phyloP scores from a whole-genome alignment of 1,140 invertebrate genomes.

The Ditylenchus dipsaci region DNA sequence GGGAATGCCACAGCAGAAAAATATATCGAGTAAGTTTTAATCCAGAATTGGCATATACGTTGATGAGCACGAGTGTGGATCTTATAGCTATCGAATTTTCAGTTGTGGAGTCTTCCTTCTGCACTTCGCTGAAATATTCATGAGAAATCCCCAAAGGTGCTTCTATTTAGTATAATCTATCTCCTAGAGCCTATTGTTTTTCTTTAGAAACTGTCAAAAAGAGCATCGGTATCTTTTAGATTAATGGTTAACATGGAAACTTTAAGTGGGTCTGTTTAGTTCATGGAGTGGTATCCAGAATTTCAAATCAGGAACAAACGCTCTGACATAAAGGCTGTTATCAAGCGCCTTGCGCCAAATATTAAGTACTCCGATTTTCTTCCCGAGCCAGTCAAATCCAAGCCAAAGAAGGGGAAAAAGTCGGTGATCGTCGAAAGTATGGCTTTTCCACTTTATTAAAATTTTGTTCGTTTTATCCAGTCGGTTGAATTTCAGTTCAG shows the following conservation, averaged over 20 bases:
- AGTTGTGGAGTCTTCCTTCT: slow-evolving; percentile 85
- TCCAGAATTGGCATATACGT: too few species aligned
- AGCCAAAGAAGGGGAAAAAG: not conserved
- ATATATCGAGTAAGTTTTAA: slow-evolving; percentile 71
- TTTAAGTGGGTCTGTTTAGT: not conserved
- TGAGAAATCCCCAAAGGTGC: slow-evolving; percentile 59
- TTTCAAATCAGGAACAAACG: slow-evolving; percentile 37
- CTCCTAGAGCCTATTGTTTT: not conserved
- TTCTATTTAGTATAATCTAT: not conserved
- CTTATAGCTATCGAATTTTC: too few species aligned
- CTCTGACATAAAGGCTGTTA: slow-evolving; percentile 27
- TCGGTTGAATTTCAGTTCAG: too few species aligned
- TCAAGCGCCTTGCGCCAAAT: slow-evolving; percentile 14
- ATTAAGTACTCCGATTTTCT: slow-evolving; percentile 22
- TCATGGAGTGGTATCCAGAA: slow-evolving; percentile 20
- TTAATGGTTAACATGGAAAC: slow-evolving; percentile 3
- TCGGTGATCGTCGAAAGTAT: too few species aligned
- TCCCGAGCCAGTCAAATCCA: slow-evolving; percentile 7
- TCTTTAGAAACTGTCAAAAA: not conserved
- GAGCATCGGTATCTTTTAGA: not conserved
- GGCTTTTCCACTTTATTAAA: too few species aligned
- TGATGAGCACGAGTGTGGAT: too few species aligned
- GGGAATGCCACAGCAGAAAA: slow-evolving; percentile 84
- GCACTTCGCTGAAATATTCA: slow-evolving; percentile 92
- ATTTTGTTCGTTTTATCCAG: too few species aligned